phyloP scores from a whole-genome alignment of 1,140 invertebrate species.

The Bradynema listronoti region DNA sequence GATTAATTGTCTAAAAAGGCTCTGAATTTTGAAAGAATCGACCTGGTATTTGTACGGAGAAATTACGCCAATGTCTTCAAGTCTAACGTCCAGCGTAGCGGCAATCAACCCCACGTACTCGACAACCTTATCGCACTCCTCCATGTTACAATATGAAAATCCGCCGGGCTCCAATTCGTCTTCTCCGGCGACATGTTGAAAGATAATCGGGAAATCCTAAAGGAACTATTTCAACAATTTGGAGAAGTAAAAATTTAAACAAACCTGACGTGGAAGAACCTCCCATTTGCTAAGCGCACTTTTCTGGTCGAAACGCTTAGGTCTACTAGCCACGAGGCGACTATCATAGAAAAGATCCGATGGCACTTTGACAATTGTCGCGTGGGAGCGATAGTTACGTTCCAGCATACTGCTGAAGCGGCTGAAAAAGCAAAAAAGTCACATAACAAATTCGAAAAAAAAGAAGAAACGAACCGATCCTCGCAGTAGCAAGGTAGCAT shows the following conservation, averaged over 20 bases:
- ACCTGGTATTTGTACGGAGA: slow-evolving; percentile 81
- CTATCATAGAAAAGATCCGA: slow-evolving; percentile 27
- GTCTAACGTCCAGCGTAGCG: slow-evolving; percentile 63
- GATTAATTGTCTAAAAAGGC: neutral
- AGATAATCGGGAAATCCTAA: slow-evolving; percentile 40
- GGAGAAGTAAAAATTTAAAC: too few species aligned
- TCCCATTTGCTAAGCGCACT: slow-evolving; percentile 5
- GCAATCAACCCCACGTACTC: slow-evolving; percentile 61
- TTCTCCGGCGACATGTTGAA: slow-evolving; percentile 15
- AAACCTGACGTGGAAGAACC: slow-evolving; percentile 14
- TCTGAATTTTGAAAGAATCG: neutral
- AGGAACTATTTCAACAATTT: too few species aligned
- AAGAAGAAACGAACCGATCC: slow-evolving; percentile 19
- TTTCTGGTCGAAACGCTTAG: slow-evolving; percentile 6
- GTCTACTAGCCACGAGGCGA: slow-evolving; percentile 8
- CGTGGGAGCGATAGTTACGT: slow-evolving; percentile 36
- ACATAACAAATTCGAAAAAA: slow-evolving; percentile 2
- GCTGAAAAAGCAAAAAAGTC: slow-evolving; percentile 21
- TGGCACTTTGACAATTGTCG: slow-evolving; percentile 26
- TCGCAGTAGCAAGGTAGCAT: neutral
- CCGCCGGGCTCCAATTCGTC: slow-evolving; percentile 59
- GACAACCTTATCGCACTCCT: slow-evolving; percentile 68
- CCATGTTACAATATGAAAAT: slow-evolving; percentile 75
- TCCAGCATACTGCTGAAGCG: slow-evolving; percentile 20
- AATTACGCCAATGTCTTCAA: slow-evolving; percentile 79